A percentile compares a stretch with the other conserved stretches of the same genome.
These are phyloP conservation scores for Aradophagus sp. DNA, from an alignment of 1,140 invertebrate species.

Conservation along the genomic window DNA sequence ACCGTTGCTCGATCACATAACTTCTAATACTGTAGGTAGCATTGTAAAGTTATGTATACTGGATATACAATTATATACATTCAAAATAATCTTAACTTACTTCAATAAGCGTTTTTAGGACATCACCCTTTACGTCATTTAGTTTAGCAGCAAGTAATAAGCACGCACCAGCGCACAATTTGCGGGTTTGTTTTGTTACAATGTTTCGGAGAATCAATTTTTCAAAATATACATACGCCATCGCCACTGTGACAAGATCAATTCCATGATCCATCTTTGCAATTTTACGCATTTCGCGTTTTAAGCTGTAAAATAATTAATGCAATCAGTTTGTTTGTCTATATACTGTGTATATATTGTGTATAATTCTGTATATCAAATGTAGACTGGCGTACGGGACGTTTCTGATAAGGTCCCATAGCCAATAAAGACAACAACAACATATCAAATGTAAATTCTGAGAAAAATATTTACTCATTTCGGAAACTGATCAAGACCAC, in stretches of 20 bases:
- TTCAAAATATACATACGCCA: constrained; percentile 98
- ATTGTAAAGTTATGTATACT: too few species aligned
- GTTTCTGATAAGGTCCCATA: too few species aligned
- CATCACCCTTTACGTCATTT: constrained; percentile 95
- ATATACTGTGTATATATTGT: too few species aligned
- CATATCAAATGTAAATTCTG: too few species aligned
- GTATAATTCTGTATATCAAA: too few species aligned
- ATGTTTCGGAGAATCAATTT: constrained; percentile 93
- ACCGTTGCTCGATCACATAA: background rate
- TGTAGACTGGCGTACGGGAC: too few species aligned
- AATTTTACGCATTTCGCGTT: constrained; percentile 96
- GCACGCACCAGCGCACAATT: constrained; percentile 95
- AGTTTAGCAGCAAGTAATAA: constrained; percentile 95
- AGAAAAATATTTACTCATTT: too few species aligned
- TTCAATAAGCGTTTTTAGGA: constrained; percentile 90
- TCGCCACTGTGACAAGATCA: constrained; percentile 93
- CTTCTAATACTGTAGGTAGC: too few species aligned
- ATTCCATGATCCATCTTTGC: constrained; percentile 89
- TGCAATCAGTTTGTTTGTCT: background rate
- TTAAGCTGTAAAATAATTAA: constrained; percentile 81
- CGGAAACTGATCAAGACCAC: too few species aligned
- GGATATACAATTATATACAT: too few species aligned
- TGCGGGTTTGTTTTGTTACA: constrained; percentile 96
- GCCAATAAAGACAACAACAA: too few species aligned
- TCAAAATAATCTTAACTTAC: too few species aligned